Evolutionary conservation across 2,888 invertebrate species (phyloP).

Genomic region (Ecliptopera silaceata): DNA sequence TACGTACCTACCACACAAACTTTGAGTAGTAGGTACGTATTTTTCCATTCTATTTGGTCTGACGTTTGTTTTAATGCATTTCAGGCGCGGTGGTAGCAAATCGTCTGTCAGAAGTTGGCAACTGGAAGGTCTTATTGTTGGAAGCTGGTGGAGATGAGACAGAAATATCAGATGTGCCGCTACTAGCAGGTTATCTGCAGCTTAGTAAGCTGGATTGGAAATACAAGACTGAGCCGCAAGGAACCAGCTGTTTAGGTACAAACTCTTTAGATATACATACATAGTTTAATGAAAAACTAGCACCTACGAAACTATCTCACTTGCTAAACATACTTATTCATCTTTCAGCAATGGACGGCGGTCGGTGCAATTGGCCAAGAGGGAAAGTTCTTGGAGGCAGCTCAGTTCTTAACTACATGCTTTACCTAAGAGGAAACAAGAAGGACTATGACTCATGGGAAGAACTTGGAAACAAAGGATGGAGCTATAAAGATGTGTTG

Average conservation of each 20-base stretch:
- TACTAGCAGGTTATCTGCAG: constrained; percentile 93
- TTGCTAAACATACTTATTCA: too few relatives aligned
- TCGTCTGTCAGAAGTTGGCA: constrained; percentile 89
- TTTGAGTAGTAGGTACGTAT: too few relatives aligned
- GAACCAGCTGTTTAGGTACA: constrained; percentile 90
- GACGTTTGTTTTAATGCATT: constrained; percentile 31
- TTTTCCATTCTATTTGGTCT: neutral
- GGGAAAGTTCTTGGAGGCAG: constrained; percentile 96
- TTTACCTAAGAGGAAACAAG: constrained; percentile 94
- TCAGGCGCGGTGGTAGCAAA: constrained; percentile 93
- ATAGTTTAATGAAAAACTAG: too few relatives aligned
- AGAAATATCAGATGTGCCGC: constrained; percentile 94
- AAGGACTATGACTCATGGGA: constrained; percentile 97
- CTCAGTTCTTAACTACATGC: constrained; percentile 95
- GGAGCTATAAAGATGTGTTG: constrained; percentile 91
- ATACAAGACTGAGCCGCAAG: constrained; percentile 95
- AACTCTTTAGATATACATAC: neutral
- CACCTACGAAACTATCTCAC: too few relatives aligned
- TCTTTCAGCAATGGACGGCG: constrained; percentile 89
- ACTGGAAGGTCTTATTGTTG: constrained; percentile 91
- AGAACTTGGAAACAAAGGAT: constrained; percentile 92
- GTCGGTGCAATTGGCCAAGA: constrained; percentile 95
- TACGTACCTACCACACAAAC: too few relatives aligned
- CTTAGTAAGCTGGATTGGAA: constrained; percentile 95
- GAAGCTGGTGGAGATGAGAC: constrained; percentile 96